These are phyloP conservation scores for Arremon brunneinucha DNA, from an alignment of 2,797 vertebrate genomes.

Conservation along the genomic window DNA sequence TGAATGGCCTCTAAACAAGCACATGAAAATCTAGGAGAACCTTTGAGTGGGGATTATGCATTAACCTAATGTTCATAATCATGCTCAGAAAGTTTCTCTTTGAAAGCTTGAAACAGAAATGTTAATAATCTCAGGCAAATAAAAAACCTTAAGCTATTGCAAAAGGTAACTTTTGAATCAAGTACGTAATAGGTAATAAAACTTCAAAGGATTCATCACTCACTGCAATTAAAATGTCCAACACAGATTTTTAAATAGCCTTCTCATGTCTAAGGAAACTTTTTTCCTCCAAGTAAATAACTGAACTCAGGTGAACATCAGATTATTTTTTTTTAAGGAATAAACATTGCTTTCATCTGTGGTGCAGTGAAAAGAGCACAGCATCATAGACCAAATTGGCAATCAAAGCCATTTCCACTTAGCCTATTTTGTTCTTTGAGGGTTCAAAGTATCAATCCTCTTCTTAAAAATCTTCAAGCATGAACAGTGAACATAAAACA, in stretches of 20 bases:
- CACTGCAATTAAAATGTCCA: conserved; percentile 45
- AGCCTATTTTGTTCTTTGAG: neutral
- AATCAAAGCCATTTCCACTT: conserved; percentile 16
- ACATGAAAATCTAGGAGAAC: conserved; percentile 44
- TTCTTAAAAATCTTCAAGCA: neutral
- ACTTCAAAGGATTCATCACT: conserved; percentile 59
- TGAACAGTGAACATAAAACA: neutral
- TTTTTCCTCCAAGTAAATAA: neutral
- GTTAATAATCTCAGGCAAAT: conserved; percentile 50
- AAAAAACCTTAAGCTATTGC: conserved; percentile 45
- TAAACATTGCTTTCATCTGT: neutral
- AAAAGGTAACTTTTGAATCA: conserved; percentile 40
- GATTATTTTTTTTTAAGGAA: neutral
- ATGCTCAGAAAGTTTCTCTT: conserved; percentile 45
- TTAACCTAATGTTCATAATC: conserved; percentile 56
- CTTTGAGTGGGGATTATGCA: conserved; percentile 43
- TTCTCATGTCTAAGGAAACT: conserved; percentile 3
- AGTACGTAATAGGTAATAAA: conserved; percentile 45
- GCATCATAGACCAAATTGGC: neutral
- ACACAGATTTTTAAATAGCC: conserved; percentile 22
- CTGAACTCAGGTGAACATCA: neutral
- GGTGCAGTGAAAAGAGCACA: neutral
- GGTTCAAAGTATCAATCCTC: neutral
- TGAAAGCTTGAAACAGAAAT: conserved; percentile 50
- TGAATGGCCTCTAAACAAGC: conserved; percentile 59